Evolutionary conservation across 2,797 vertebrate genomes (phyloP), one percentile per base, ranked within the genome.

Genomic region (Amazona finschi): DNA sequence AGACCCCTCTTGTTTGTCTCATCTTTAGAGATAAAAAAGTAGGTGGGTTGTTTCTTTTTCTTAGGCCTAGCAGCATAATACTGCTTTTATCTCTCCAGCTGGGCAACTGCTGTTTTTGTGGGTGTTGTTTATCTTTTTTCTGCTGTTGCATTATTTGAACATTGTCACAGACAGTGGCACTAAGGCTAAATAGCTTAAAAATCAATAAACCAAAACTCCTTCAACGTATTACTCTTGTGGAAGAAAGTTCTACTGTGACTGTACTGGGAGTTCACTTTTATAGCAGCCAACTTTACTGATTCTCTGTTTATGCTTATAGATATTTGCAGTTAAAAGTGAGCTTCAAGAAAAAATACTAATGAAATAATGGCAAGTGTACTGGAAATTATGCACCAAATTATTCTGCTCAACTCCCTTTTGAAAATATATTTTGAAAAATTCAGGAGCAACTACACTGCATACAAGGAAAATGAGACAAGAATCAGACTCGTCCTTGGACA

Each of bases 71-170:
- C 71, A 12, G 30, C n/a, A 57, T 30, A 73, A 44, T 14, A 21
- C 1, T 20, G 14, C 24, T 89, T 89, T 43, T 82, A 64, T 80
- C 33, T 43, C 39, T 89, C 30, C 57, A 82, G 11, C 10, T 79
- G 47, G 25, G 49, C 15, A 71, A 36, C 10, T 77, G 41, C 52
- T 85, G 20, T 2, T 53, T 85, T 77, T 65, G 57, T 50, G 17
- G 41, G 13, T 28, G 31, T 12, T 36, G 43, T 31, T 94, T 47
- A 58, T 67, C 36, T 67, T 90, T 41, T 55, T 58, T 44, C 55
- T 93, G 47, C 30, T 58, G 6, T n/a, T 70, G 9, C 17, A 57
- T 64, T 85, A 90, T 92, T 94, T 92, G 87, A 92, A 79, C 60
- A 52, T 82, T 80, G 24, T 69, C 69, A 76, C 20, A 83, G n/a